phyloP scores from a whole-genome alignment of 2,888 invertebrate species.

The Nasonia oneida region DNA sequence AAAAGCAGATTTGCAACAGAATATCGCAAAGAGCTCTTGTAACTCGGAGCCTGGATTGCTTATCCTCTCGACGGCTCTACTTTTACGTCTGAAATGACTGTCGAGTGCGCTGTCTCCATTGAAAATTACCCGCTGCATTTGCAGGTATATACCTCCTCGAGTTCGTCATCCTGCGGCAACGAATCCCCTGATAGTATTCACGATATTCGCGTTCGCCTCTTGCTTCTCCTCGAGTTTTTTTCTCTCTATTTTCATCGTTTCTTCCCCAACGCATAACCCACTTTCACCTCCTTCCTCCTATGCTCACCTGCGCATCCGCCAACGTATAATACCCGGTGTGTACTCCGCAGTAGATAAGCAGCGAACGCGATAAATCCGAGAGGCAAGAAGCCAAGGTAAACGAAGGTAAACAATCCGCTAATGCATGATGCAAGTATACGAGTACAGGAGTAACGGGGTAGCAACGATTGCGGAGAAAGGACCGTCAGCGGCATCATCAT shows the following conservation, averaged over 20 bases:
- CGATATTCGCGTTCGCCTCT: neutral
- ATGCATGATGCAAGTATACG: neutral
- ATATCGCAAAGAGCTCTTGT: neutral
- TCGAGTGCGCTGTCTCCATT: slow-evolving; percentile 21
- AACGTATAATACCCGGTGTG: too few species aligned
- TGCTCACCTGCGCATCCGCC: too few species aligned
- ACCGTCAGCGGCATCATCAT: slow-evolving; percentile 51
- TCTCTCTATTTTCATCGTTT: neutral
- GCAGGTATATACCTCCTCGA: neutral
- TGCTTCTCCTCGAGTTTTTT: neutral
- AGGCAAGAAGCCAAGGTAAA: too few species aligned
- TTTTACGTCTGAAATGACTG: slow-evolving; percentile 28
- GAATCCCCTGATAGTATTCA: neutral
- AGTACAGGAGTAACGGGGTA: neutral
- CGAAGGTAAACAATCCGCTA: neutral
- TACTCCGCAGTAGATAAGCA: too few species aligned
- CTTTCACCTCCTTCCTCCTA: too few species aligned
- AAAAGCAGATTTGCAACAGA: neutral
- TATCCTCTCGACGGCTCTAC: neutral
- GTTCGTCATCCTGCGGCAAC: neutral
- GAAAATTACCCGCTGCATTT: neutral
- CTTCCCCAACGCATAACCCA: neutral
- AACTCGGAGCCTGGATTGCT: neutral
- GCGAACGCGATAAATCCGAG: too few species aligned
- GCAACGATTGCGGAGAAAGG: neutral